Conservation (phyloP, 2,113 vertebrate genomes). For the Microcebus ravelobensis region DNA sequence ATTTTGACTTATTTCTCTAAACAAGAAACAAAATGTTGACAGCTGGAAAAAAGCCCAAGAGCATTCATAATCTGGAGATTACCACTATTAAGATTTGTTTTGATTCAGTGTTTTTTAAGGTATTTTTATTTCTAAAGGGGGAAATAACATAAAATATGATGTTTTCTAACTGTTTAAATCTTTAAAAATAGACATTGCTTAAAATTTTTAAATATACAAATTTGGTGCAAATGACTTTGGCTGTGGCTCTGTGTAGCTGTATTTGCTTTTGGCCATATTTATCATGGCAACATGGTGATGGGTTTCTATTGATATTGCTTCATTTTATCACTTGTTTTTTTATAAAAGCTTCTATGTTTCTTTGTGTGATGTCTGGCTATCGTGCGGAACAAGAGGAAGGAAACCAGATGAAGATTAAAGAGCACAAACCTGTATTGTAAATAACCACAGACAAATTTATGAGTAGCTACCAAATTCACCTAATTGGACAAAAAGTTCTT, state of each 20-base stretch:
- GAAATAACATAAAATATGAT: not conserved
- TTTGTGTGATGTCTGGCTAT: not conserved
- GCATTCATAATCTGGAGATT: not conserved
- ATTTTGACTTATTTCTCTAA: slow-evolving; percentile 24
- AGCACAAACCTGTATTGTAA: not conserved
- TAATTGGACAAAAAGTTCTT: not conserved
- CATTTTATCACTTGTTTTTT: not conserved
- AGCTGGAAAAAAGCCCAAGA: not conserved
- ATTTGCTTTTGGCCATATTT: not conserved
- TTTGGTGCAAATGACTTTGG: not conserved
- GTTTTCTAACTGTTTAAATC: slow-evolving; percentile 45
- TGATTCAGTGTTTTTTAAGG: not conserved
- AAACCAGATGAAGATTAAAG: not conserved
- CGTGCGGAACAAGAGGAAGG: not conserved
- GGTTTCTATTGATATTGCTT: not conserved
- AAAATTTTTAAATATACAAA: not conserved
- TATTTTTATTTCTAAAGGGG: not conserved
- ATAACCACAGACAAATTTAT: not conserved
- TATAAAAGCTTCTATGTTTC: not conserved
- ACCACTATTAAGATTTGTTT: not conserved
- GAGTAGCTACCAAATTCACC: not conserved
- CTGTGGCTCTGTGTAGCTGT: not conserved
- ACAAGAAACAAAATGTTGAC: not conserved
- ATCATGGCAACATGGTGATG: not conserved
- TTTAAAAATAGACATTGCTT: not conserved